Evolutionary conservation across 2,113 vertebrate genomes (phyloP).

Genomic region (Rafetus swinhoei): DNA sequence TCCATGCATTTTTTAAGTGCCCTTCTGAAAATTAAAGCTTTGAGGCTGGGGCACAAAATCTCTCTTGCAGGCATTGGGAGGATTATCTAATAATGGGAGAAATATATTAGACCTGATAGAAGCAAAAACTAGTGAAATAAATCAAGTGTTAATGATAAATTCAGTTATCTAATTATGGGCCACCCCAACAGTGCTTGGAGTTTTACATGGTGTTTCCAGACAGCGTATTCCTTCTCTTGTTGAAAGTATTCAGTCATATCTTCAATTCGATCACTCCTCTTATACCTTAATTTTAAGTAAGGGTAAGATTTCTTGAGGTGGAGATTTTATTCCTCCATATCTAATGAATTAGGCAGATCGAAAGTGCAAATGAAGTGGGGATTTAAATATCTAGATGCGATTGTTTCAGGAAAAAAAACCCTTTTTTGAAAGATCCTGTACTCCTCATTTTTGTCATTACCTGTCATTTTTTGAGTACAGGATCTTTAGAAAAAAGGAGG

Average conservation of each 20-base stretch:
- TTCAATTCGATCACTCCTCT: not conserved
- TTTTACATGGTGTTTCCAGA: not conserved
- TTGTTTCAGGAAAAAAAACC: too few relatives aligned
- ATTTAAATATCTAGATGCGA: too few relatives aligned
- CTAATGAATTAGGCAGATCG: not conserved
- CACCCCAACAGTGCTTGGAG: not conserved
- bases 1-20: slow-evolving; percentile 62
- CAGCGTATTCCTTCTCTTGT: not conserved
- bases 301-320: slow-evolving; percentile 17
- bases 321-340: not conserved
- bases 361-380: too few relatives aligned
- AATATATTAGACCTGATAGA: slow-evolving; percentile 53
- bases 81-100: slow-evolving; percentile 66
- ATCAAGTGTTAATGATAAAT: slow-evolving; percentile 67
- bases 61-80: slow-evolving; percentile 41
- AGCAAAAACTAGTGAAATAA: slow-evolving; percentile 64
- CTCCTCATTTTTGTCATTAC: too few relatives aligned
- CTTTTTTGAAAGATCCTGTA: too few relatives aligned
- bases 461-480: too few relatives aligned
- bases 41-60: slow-evolving; percentile 44
- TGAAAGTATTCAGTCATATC: not conserved
- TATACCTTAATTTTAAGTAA: slow-evolving; percentile 31
- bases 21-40: slow-evolving; percentile 67
- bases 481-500: too few relatives aligned
- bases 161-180: slow-evolving; percentile 57